phyloP scores from a whole-genome alignment of 2,113 vertebrate genomes.

The Caloenas nicobarica region DNA sequence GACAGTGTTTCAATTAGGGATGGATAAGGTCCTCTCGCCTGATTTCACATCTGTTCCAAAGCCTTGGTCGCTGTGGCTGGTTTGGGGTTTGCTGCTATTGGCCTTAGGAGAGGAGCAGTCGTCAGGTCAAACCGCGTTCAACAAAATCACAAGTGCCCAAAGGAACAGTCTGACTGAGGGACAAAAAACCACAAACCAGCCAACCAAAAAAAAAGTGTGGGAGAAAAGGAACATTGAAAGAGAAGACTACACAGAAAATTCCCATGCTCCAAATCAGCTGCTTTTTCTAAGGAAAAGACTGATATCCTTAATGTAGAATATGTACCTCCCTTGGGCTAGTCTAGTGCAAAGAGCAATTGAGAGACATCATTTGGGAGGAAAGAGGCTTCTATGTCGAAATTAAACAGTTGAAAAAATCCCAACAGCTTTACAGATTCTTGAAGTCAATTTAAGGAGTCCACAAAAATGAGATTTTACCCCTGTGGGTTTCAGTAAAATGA shows the following conservation, averaged over 20 bases:
- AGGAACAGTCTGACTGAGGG: neutral
- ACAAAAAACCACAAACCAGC: neutral
- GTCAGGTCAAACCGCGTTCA: neutral
- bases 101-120: neutral
- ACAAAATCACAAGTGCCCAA: neutral
- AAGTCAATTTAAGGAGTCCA: constrained; percentile 50
- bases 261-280: neutral
- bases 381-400: constrained; percentile 23
- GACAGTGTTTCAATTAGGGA: neutral
- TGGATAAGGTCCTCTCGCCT: neutral
- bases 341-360: constrained; percentile 52
- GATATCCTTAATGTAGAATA: constrained; percentile 35
- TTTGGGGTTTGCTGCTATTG: neutral
- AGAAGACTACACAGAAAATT: neutral
- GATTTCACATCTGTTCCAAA: neutral
- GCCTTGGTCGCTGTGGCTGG: neutral
- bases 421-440: constrained; percentile 11
- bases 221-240: neutral
- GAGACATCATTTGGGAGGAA: constrained; percentile 44
- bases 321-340: constrained; percentile 48
- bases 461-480: constrained; percentile 54
- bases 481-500: neutral
- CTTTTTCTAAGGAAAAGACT: constrained; percentile 17
- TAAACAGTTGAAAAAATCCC: constrained; percentile 57
- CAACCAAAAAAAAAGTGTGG: neutral